Conservation (phyloP, 2,113 vertebrate species). For the Gorsachius goisagi region DNA sequence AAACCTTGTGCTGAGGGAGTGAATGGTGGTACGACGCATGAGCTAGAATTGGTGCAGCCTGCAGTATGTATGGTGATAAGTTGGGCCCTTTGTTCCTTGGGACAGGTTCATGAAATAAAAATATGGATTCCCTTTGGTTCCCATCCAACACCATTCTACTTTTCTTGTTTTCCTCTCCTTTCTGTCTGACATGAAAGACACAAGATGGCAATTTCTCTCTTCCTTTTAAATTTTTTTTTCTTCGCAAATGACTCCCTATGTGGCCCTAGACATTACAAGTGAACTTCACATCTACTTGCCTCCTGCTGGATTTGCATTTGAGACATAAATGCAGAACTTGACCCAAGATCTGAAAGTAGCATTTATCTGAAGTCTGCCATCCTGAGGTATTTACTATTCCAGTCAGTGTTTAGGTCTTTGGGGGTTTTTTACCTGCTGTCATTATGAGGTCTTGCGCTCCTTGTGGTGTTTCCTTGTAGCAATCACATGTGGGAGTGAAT, state of each 20-base stretch:
- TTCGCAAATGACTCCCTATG: not conserved
- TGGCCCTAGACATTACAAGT: not conserved
- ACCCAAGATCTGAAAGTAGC: not conserved
- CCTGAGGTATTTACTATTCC: not conserved
- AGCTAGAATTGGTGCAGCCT: not conserved
- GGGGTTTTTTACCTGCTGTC: not conserved
- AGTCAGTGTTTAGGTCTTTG: not conserved
- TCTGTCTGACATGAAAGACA: not conserved
- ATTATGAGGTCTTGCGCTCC: not conserved
- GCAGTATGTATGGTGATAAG: not conserved
- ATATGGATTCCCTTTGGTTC: not conserved
- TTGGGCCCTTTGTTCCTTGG: not conserved
- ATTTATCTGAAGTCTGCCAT: not conserved
- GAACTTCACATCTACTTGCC: rapidly evolving
- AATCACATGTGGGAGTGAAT: not conserved
- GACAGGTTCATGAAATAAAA: not conserved
- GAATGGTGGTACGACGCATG: not conserved
- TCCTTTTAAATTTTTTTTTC: not conserved
- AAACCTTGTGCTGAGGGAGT: not conserved
- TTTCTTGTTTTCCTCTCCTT: not conserved
- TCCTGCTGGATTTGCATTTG: not conserved
- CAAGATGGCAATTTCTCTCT: not conserved
- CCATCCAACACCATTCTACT: not conserved
- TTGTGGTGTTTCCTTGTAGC: not conserved
- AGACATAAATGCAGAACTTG: not conserved